Percentiles rank a stretch among this genome's conserved stretches.
phyloP scores from a whole-genome alignment of 2,888 invertebrate species.

The Nineta flava region DNA sequence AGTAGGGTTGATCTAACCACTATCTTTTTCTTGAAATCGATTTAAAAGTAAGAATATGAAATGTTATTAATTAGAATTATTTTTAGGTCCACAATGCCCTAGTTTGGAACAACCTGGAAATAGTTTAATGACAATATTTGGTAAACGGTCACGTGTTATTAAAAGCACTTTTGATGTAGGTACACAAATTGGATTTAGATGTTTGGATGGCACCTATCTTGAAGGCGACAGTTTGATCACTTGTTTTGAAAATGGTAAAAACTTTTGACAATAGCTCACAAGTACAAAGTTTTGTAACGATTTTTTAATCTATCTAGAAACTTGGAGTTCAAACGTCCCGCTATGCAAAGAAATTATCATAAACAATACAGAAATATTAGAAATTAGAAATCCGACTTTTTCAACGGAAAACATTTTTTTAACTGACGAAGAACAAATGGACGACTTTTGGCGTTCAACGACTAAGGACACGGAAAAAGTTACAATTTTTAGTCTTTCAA shows the following conservation, averaged over 20 bases:
- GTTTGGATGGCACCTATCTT: constrained; percentile 28
- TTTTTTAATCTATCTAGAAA: background rate
- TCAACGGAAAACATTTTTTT: no score
- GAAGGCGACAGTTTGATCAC: constrained; percentile 31
- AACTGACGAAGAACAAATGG: no score
- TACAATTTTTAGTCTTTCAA: no score
- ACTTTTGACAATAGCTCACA: constrained; percentile 18
- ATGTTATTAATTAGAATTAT: background rate
- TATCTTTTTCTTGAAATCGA: no score
- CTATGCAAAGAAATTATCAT: background rate
- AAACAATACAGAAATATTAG: no score
- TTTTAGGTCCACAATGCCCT: constrained; percentile 10
- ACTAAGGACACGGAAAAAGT: no score
- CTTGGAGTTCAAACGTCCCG: background rate
- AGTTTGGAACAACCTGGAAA: constrained; percentile 4
- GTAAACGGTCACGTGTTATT: constrained; percentile 6
- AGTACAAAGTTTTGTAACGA: constrained; percentile 21
- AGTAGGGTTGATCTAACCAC: no score
- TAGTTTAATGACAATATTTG: constrained; percentile 3
- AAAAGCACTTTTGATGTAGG: constrained; percentile 23
- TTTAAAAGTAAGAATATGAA: no score
- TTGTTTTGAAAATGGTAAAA: constrained; percentile 34
- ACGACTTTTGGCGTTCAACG: no score
- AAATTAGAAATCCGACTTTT: no score
- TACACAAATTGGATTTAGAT: constrained; percentile 35